Evolutionary conservation across 2,888 invertebrate species (phyloP), one percentile per base, ranked within the genome.

Genomic region (Caenorhabditis angaria): DNA sequence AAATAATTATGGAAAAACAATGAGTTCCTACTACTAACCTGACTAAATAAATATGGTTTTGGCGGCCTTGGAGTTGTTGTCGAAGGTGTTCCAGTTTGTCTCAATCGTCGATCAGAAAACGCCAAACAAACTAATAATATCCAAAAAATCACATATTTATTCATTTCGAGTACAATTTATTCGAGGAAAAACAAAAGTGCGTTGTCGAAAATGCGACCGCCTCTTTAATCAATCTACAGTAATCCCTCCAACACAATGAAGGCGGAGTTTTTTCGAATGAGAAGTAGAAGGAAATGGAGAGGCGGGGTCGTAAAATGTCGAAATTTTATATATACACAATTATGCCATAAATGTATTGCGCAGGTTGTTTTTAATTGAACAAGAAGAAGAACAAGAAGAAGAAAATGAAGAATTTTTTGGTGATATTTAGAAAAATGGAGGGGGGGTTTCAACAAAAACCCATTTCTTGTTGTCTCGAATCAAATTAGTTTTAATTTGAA

Each of bases 341-440:
- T 70, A 70, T 70, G 65, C 70, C 70, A 62, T 70, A 70, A 70
- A 70, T 41, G 41, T 41, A 12, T 12, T 32, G 41, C 41, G 41
- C 41, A 41, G 41, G 41, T 41, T 41, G 18, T 41, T 41, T 41
- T 55, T 27, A 68, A 59, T 68, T 29, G 59, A 63, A 67, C 57
- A 41, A 41, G 41, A 41, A 41, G 14, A 41, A 41, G 41, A 41
- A 41, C 41, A 41, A 41, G 41, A 10, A 32, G 61, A 57, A 57
- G 32, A 67, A 58, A 24, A 35, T 41, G 66, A 56, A 51, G 58
- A 35, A 65, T 58, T 59, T 32, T 24, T 25, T 2, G 1, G 25
- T 28, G 24, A 51, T 62, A 32, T 32, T 32, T 10, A 8, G 32
- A 8, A 10, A 41, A 41, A 41, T 41, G 41, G 41, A n/a, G n/a